phyloP scores from a whole-genome alignment of 1,140 invertebrate species.

The Apis cerana region DNA sequence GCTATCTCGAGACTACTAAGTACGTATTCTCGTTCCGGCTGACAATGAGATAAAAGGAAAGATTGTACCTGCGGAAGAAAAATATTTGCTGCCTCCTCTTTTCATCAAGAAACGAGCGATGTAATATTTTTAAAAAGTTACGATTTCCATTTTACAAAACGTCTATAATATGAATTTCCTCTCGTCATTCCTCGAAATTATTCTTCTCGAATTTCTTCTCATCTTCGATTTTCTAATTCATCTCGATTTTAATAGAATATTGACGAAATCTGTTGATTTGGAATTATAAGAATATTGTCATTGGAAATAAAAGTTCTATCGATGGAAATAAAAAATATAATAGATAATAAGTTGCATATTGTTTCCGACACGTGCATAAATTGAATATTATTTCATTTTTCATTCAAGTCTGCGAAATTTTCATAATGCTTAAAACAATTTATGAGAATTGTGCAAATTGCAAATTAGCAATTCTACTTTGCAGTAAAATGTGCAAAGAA shows the following conservation, averaged over 20 bases:
- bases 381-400: too few species aligned
- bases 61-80: not conserved
- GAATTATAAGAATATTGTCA: too few species aligned
- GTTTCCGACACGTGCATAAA: too few species aligned
- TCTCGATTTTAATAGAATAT: not conserved
- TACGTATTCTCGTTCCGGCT: conserved; percentile 17
- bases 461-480: too few species aligned
- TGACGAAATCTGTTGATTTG: not conserved
- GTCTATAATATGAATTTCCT: not conserved
- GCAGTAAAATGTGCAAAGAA: too few species aligned
- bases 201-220: not conserved
- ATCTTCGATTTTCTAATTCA: not conserved
- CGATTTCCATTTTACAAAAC: not conserved
- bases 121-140: conserved; percentile 21
- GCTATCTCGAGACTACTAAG: conserved; percentile 7
- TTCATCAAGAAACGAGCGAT: not conserved
- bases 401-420: too few species aligned
- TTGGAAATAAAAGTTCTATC: too few species aligned
- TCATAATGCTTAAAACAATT: too few species aligned
- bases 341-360: too few species aligned
- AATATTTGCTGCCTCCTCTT: conserved; percentile 9
- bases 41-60: conserved; percentile 13
- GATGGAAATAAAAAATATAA: too few species aligned
- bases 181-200: not conserved
- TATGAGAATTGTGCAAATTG: too few species aligned